Evolutionary conservation across 2,888 invertebrate species (phyloP).

Genomic region (Congeria kusceri): DNA sequence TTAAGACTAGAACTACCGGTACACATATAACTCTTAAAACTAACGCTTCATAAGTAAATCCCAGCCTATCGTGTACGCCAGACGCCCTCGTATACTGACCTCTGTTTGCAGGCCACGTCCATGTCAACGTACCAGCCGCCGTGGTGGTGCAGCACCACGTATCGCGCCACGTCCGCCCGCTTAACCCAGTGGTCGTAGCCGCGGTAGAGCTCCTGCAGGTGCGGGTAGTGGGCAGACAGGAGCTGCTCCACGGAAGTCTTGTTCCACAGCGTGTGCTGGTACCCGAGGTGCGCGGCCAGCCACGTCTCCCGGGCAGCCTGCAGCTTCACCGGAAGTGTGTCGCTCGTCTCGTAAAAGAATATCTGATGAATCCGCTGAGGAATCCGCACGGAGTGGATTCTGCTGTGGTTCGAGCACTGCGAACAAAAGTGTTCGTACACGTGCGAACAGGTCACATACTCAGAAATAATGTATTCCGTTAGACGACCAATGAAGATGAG

Average conservation of each 20-base stretch:
- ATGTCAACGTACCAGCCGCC: slow-evolving; percentile 51
- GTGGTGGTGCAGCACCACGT: slow-evolving; percentile 36
- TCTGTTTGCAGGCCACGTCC: slow-evolving; percentile 26
- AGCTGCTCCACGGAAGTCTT: slow-evolving; percentile 31
- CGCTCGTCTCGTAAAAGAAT: slow-evolving; percentile 42
- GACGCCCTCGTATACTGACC: too few relatives aligned
- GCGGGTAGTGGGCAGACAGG: slow-evolving; percentile 18
- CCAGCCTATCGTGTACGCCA: too few relatives aligned
- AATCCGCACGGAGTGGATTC: not conserved
- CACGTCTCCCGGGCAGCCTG: slow-evolving; percentile 21
- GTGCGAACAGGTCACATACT: slow-evolving; percentile 15
- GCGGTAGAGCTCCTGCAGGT: slow-evolving; percentile 15
- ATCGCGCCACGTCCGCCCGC: slow-evolving; percentile 40
- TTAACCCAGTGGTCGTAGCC: slow-evolving; percentile 44
- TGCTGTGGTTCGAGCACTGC: not conserved
- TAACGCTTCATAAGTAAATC: too few relatives aligned
- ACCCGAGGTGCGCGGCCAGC: slow-evolving; percentile 23
- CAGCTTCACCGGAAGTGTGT: slow-evolving; percentile 20
- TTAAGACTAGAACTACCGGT: slow-evolving; percentile 27
- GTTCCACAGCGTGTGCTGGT: slow-evolving; percentile 35
- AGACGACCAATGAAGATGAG: slow-evolving; percentile 14
- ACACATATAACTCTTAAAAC: slow-evolving; percentile 32
- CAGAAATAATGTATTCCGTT: slow-evolving; percentile 30
- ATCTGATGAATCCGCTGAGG: slow-evolving; percentile 44
- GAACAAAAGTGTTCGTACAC: not conserved